Evolutionary conservation across 2,113 vertebrate species (phyloP).

Genomic region (Epinephelus moara): DNA sequence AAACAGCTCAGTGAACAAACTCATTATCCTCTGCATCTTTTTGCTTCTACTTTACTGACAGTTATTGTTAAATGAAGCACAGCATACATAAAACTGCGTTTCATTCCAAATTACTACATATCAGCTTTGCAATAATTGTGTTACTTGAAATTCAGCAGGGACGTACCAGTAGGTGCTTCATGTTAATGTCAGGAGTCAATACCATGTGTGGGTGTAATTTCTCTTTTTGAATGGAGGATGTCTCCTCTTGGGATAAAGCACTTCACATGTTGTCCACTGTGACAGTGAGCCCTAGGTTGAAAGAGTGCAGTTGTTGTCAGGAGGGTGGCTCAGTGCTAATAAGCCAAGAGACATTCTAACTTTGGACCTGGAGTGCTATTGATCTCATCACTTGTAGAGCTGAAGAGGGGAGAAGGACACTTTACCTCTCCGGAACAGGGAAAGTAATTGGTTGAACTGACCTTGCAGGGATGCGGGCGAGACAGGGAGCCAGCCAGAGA

Average conservation of each 20-base stretch:
- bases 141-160: background rate
- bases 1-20: slow-evolving; percentile 5
- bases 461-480: slow-evolving; percentile 34
- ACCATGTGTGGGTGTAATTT: background rate
- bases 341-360: slow-evolving; percentile 43
- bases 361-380: slow-evolving; percentile 56
- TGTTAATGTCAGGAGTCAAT: background rate
- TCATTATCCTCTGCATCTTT: background rate
- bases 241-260: background rate
- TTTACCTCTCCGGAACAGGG: slow-evolving; percentile 31
- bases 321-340: slow-evolving; percentile 2
- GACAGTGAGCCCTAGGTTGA: slow-evolving; percentile 20
- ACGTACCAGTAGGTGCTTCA: background rate
- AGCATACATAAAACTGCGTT: background rate
- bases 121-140: background rate
- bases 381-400: slow-evolving; percentile 50
- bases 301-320: slow-evolving; percentile 15
- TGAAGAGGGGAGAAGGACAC: slow-evolving; percentile 48
- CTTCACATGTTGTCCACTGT: background rate
- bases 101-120: background rate
- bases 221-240: background rate
- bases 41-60: background rate
- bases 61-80: background rate
- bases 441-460: slow-evolving; percentile 56
- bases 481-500: slow-evolving; percentile 9